These are phyloP conservation scores for Latrodectus geometricus DNA, from an alignment of 1,140 invertebrate genomes.

Conservation along the genomic window DNA sequence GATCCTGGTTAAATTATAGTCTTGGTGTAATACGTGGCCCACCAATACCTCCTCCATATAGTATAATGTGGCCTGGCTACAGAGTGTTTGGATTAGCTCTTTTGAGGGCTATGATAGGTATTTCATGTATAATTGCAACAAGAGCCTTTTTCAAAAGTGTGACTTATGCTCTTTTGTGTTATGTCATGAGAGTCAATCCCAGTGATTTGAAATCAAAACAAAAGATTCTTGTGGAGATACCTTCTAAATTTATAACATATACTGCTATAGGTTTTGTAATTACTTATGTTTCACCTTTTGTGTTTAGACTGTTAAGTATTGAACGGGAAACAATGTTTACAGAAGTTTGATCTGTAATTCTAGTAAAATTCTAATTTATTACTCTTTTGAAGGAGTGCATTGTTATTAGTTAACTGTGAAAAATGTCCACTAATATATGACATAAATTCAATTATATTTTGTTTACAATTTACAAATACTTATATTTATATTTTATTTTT, in stretches of 20 bases:
- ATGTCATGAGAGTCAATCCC: conserved; percentile 76
- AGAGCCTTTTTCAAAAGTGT: conserved; percentile 78
- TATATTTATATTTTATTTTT: background rate
- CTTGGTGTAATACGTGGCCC: conserved; percentile 76
- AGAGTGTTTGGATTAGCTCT: conserved; percentile 76
- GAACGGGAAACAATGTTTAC: conserved; percentile 86
- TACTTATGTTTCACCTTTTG: conserved; percentile 80
- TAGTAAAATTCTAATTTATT: background rate
- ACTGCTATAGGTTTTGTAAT: conserved; percentile 81
- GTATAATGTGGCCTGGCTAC: conserved; percentile 82
- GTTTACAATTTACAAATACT: background rate
- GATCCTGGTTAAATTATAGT: conserved; percentile 87
- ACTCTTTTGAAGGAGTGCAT: background rate
- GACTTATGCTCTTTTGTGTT: conserved; percentile 78
- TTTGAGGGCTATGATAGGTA: conserved; percentile 80
- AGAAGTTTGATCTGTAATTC: conserved; percentile 75
- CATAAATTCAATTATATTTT: background rate
- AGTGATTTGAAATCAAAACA: conserved; percentile 68
- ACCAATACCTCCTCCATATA: conserved; percentile 75
- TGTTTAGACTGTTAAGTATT: conserved; percentile 81
- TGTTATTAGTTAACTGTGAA: no score
- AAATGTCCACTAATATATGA: background rate
- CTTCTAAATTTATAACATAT: conserved; percentile 84
- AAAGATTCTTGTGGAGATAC: conserved; percentile 76
- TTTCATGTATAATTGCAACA: conserved; percentile 78